phyloP scores from a whole-genome alignment of 1,140 invertebrate species.

The Physella acuta region DNA sequence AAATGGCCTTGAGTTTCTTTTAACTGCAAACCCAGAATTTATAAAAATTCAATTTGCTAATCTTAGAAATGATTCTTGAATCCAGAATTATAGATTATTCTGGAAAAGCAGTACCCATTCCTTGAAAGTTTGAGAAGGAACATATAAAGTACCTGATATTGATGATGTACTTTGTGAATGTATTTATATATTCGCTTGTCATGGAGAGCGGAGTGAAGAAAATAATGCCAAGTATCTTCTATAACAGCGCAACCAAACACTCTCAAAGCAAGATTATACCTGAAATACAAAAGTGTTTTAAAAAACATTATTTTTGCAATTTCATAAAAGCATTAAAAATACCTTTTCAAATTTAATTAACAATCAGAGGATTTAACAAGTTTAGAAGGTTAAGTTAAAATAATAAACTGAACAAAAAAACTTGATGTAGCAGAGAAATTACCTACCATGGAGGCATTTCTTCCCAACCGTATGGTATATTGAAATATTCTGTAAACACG shows the following conservation, averaged over 20 bases:
- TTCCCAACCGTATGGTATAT: conserved; percentile 50
- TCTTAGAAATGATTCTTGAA: no score
- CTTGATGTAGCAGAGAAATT: background rate
- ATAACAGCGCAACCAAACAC: conserved; percentile 45
- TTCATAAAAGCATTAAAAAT: no score
- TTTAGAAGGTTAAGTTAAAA: background rate
- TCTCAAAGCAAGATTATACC: conserved; percentile 39
- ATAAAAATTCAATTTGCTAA: no score
- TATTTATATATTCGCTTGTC: conserved; percentile 51
- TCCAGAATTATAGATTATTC: background rate
- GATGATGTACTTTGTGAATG: conserved; percentile 54
- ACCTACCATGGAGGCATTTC: conserved; percentile 50
- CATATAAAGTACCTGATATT: conserved; percentile 37
- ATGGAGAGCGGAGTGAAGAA: conserved; percentile 47
- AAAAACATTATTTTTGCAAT: no score
- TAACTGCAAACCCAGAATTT: no score
- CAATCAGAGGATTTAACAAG: no score
- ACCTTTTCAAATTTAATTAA: no score
- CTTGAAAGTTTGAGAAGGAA: background rate
- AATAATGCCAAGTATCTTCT: conserved; percentile 55
- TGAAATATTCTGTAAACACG: conserved; percentile 45
- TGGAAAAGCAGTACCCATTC: background rate
- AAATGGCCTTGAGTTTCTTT: no score
- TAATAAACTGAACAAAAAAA: background rate
- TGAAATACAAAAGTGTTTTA: conserved; percentile 19